Evolutionary conservation across 2,888 invertebrate species (phyloP).

Genomic region (Ectemnius cavifrons): DNA sequence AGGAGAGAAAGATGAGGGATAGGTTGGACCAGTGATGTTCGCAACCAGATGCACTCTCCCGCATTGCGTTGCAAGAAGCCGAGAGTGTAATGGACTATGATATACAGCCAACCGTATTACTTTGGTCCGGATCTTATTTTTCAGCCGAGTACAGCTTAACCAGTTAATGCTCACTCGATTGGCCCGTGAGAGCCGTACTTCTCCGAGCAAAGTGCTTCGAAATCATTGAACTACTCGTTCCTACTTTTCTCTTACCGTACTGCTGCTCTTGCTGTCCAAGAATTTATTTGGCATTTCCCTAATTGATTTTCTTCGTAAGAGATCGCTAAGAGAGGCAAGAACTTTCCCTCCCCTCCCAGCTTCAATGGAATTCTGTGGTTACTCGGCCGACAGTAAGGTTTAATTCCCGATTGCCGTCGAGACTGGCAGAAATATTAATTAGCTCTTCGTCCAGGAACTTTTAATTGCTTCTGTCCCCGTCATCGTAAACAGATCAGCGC

Average conservation of each 20-base stretch:
- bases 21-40: too few relatives aligned
- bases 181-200: slow-evolving; percentile 60
- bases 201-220: slow-evolving; percentile 49
- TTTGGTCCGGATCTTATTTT: slow-evolving; percentile 67
- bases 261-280: neutral
- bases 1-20: too few relatives aligned
- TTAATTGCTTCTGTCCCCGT: slow-evolving; percentile 5
- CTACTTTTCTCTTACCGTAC: too few relatives aligned
- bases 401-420: slow-evolving; percentile 10
- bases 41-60: too few relatives aligned
- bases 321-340: neutral
- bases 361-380: neutral
- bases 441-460: slow-evolving; percentile 1
- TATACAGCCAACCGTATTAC: slow-evolving; percentile 29
- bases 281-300: slow-evolving; percentile 10
- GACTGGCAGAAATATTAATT: slow-evolving; percentile 12
- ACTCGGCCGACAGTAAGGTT: neutral
- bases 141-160: slow-evolving; percentile 70
- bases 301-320: slow-evolving; percentile 13
- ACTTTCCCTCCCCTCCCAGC: neutral
- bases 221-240: too few relatives aligned
- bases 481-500: neutral
- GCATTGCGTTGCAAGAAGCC: slow-evolving; percentile 10
- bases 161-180: slow-evolving; percentile 71
- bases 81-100: slow-evolving; percentile 30